Evolutionary conservation across 2,888 invertebrate species (phyloP).

Genomic region (Drosophila atroscutellata): DNA sequence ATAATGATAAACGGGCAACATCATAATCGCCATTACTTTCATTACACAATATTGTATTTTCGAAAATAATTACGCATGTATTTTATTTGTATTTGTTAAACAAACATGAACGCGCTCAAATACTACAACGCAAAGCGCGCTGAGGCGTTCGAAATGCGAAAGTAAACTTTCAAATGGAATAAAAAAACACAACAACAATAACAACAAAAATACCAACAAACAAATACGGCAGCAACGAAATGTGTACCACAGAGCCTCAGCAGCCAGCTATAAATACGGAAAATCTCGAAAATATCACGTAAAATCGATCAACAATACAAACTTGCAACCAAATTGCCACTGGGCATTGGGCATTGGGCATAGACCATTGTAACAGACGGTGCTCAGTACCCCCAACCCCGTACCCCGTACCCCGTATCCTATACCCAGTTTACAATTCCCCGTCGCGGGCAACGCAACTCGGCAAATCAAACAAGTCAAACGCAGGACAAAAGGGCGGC

Average conservation of each 20-base stretch:
- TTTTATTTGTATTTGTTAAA: constrained; percentile 81
- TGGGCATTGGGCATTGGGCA: constrained; percentile 49
- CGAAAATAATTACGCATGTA: constrained; percentile 80
- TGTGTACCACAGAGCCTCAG: constrained; percentile 54
- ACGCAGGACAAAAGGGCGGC: constrained; percentile 37
- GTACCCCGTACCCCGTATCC: background rate
- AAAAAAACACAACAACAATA: constrained; percentile 52
- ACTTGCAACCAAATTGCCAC: constrained; percentile 81
- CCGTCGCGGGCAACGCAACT: constrained; percentile 5
- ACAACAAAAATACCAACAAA: constrained; percentile 33
- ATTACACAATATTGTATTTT: constrained; percentile 72
- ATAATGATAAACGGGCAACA: constrained; percentile 57
- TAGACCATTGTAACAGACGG: constrained; percentile 18
- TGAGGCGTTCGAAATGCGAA: constrained; percentile 74
- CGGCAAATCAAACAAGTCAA: constrained; percentile 69
- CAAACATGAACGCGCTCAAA: constrained; percentile 70
- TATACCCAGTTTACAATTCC: background rate
- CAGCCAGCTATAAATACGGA: constrained; percentile 80
- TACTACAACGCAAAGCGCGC: constrained; percentile 53
- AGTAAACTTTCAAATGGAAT: constrained; percentile 77
- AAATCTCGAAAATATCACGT: constrained; percentile 84
- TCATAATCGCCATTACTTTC: constrained; percentile 60
- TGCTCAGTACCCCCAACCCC: background rate
- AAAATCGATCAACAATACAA: constrained; percentile 85
- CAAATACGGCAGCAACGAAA: constrained; percentile 60